A percentile compares a stretch with the other conserved stretches of the same genome.
These are phyloP conservation scores for Nymphalis io DNA, from an alignment of 1,140 invertebrate species.

Conservation along the genomic window DNA sequence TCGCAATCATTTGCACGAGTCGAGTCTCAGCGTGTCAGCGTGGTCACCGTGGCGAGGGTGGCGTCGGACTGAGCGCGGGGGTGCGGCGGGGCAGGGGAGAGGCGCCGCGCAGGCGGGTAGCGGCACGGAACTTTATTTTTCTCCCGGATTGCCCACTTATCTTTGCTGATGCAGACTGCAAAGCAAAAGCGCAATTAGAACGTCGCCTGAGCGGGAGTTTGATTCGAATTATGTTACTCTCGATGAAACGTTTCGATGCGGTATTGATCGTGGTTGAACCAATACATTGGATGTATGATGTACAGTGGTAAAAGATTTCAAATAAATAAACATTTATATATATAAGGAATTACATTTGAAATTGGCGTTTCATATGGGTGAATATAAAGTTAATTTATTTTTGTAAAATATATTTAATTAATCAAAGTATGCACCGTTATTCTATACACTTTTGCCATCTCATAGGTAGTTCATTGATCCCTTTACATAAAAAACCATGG, in stretches of 20 bases:
- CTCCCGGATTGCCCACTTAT: constrained; percentile 65
- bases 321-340: no score
- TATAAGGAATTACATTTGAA: no score
- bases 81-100: constrained; percentile 34
- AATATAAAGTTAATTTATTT: no score
- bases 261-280: not conserved
- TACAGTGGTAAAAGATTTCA: no score
- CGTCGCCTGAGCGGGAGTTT: constrained; percentile 31
- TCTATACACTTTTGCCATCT: no score
- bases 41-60: constrained; percentile 41
- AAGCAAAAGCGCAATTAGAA: constrained; percentile 65
- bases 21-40: constrained; percentile 30
- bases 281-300: not conserved
- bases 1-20: constrained; percentile 26
- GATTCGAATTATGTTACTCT: constrained; percentile 32
- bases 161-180: constrained; percentile 61
- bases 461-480: no score
- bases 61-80: constrained; percentile 50
- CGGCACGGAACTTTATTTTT: constrained; percentile 61
- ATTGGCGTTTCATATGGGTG: no score
- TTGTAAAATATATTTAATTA: no score
- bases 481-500: no score
- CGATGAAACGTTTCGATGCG: constrained; percentile 20
- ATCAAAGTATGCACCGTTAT: no score
- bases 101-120: constrained; percentile 60